These are phyloP conservation scores for Cynopterus brachyotis DNA, from an alignment of 2,113 vertebrate genomes.

Conservation along the genomic window DNA sequence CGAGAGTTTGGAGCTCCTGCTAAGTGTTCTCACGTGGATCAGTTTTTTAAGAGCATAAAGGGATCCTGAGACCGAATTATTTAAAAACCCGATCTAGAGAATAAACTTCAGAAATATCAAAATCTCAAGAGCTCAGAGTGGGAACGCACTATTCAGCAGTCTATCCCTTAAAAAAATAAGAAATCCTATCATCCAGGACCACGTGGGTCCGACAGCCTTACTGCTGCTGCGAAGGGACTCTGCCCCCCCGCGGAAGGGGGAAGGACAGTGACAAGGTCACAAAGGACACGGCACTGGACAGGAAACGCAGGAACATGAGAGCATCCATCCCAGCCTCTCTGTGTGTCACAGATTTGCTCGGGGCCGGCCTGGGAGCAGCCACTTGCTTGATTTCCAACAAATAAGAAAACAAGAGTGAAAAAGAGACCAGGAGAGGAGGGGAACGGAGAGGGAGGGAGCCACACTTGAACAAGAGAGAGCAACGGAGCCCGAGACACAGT, in stretches of 20 bases:
- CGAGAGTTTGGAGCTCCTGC: background rate
- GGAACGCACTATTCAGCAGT: rapidly evolving
- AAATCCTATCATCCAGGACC: too few species aligned
- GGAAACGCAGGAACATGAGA: background rate
- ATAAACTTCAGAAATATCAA: background rate
- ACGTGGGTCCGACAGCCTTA: background rate
- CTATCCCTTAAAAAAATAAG: too few species aligned
- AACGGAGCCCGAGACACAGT: rapidly evolving
- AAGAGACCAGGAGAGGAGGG: background rate
- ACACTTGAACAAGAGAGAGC: background rate
- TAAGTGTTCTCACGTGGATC: background rate
- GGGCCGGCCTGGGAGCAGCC: background rate
- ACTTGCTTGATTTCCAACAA: background rate
- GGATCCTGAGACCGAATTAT: background rate
- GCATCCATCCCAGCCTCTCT: background rate
- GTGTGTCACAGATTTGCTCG: background rate
- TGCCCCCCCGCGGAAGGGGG: background rate
- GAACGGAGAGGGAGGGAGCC: background rate
- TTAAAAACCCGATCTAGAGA: background rate
- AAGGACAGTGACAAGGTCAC: background rate
- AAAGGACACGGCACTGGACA: background rate
- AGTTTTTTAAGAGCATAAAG: background rate
- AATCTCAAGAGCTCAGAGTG: background rate
- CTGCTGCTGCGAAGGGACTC: background rate
- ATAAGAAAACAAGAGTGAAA: background rate